Conservation (phyloP, 2,113 vertebrate species). For the Syrrhaptes paradoxus region DNA sequence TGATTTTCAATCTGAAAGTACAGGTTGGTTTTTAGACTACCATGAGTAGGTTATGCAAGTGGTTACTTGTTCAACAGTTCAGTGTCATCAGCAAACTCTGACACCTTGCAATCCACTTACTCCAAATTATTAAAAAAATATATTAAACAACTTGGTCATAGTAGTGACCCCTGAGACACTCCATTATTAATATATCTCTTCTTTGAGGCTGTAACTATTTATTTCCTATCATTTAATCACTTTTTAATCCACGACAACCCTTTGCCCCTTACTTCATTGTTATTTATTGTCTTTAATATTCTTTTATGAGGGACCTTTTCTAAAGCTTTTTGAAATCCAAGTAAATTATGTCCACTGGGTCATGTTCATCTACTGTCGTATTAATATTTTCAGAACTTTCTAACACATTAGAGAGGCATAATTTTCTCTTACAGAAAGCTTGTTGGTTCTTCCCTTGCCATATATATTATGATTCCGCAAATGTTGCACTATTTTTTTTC, state of each 20-base stretch:
- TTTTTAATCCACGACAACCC: conserved; percentile 72
- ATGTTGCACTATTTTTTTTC: not conserved
- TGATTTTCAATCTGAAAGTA: not conserved
- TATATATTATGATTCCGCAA: not conserved
- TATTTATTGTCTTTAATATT: conserved; percentile 77
- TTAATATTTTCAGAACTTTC: conserved; percentile 70
- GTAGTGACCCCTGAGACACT: conserved; percentile 38
- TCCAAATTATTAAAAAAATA: conserved; percentile 60
- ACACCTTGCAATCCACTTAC: conserved; percentile 12
- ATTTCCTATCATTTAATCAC: conserved; percentile 70
- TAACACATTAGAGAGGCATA: conserved; percentile 6
- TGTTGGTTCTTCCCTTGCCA: not conserved
- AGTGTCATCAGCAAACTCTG: conserved; percentile 38
- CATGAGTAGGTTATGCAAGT: not conserved
- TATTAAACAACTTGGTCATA: conserved; percentile 30
- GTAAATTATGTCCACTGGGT: conserved; percentile 69
- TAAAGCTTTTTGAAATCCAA: conserved; percentile 69
- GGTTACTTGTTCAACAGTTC: not conserved
- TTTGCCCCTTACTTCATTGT: conserved; percentile 69
- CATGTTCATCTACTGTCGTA: conserved; percentile 56
- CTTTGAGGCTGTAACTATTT: conserved; percentile 70
- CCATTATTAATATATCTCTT: conserved; percentile 64
- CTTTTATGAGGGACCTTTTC: conserved; percentile 71
- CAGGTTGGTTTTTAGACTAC: not conserved
- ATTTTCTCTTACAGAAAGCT: conserved; percentile 24